Conservation (phyloP, 2,113 vertebrate genomes). For the Etia nguti region DNA sequence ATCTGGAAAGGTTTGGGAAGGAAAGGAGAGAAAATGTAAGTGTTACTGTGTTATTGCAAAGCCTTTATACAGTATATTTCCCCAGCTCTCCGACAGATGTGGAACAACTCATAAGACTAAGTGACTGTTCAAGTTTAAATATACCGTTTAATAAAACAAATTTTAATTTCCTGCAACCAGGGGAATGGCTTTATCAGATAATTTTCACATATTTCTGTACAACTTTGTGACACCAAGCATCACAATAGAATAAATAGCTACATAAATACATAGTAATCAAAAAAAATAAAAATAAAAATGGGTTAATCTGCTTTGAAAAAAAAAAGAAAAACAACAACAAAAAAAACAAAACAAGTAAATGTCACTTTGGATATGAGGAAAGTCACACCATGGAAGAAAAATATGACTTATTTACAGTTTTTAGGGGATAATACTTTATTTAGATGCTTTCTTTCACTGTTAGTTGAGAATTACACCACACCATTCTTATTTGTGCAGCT, state of each 20-base stretch:
- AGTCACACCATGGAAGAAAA: slow-evolving; percentile 17
- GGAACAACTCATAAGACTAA: slow-evolving; percentile 5
- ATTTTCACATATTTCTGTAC: slow-evolving; percentile 5
- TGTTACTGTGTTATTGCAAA: slow-evolving; percentile 14
- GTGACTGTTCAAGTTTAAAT: slow-evolving; percentile 18
- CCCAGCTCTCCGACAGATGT: not conserved
- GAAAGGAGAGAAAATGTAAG: not conserved
- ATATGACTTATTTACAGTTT: slow-evolving; percentile 51
- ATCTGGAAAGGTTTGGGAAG: not conserved
- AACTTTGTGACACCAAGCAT: not conserved
- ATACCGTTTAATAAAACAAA: slow-evolving; percentile 10
- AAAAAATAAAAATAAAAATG: not conserved
- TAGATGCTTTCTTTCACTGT: not conserved
- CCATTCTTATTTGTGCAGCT: not conserved
- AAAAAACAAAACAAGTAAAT: not conserved
- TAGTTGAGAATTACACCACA: not conserved
- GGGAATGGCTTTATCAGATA: not conserved
- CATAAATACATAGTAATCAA: slow-evolving; percentile 9
- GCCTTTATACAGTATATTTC: slow-evolving; percentile 31
- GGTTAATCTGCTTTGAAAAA: not conserved
- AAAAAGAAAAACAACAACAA: not conserved
- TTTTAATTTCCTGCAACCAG: not conserved
- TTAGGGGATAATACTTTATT: not conserved
- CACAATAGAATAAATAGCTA: slow-evolving; percentile 10
- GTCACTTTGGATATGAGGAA: not conserved